Percentiles rank a stretch among this genome's conserved stretches.
These are phyloP conservation scores for Rynchops niger DNA, from an alignment of 2,113 vertebrate species.

Conservation along the genomic window DNA sequence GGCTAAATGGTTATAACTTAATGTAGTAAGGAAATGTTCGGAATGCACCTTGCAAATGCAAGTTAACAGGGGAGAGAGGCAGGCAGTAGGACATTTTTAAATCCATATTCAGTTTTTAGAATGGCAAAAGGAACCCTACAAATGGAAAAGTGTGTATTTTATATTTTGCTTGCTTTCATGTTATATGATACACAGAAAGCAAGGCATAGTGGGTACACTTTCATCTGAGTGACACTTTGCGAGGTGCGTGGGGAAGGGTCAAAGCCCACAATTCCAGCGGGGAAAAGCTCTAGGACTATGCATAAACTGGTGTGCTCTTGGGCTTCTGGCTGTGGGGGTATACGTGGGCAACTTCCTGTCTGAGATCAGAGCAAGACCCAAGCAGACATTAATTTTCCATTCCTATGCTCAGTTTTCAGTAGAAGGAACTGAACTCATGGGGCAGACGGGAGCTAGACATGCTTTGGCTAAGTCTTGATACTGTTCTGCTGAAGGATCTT, in stretches of 20 bases:
- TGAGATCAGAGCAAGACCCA: not conserved
- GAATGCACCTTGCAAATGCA: not conserved
- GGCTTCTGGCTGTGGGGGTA: not conserved
- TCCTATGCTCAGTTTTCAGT: not conserved
- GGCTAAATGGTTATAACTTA: not conserved
- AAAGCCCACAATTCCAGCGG: not conserved
- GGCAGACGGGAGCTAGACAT: not conserved
- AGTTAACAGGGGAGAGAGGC: not conserved
- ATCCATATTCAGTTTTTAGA: not conserved
- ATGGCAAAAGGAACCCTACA: not conserved
- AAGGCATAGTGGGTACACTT: not conserved
- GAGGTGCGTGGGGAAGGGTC: not conserved
- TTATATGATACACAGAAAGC: not conserved
- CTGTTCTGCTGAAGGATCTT: not conserved
- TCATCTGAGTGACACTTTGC: not conserved
- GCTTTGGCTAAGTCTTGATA: not conserved
- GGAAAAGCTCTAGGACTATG: not conserved
- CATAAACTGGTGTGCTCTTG: not conserved
- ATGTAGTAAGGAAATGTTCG: not conserved
- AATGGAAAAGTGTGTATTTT: not conserved
- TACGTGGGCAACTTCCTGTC: not conserved
- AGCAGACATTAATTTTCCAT: not conserved
- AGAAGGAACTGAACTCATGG: not conserved
- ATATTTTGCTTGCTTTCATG: not conserved
- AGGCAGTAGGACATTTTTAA: not conserved